Base-by-base conservation (phyloP, 2,888 invertebrate species). In the Poecilus cupreus region DNA sequence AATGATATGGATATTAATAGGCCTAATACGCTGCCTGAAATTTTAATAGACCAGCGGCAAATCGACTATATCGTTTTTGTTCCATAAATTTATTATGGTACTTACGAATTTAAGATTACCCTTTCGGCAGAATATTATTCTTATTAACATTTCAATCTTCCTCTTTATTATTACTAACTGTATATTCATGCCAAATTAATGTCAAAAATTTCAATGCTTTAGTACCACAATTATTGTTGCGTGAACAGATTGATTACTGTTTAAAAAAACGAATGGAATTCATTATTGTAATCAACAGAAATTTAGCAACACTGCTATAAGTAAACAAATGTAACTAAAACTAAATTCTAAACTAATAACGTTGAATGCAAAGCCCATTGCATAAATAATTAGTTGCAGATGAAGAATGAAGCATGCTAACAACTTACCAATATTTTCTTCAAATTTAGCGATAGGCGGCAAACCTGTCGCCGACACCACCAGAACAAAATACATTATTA, bases 371-470 rank as follows among this genome's bases (percentile, higher is more conserved):
- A 20, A 54, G 54, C 20, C 18, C 54, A 54, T 20, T 18, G 20
- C 10, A 54, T 16, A 54, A 54, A 54, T 20, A 37, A 39, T 43
- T 70, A 70, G 18, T 37, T 18, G 37, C 37, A 16, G 20, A 39
- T 70, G 70, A 70, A 39, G 70, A 70, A 39, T 8, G 8, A 70
- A 18, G 39, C 68, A 46, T 72, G 78, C 72, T 39, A 81, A 74
- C 26, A 83, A 86, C 86, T 86, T 85, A 86, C 85, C 85, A 82
- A 82, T 82, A 54, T 84, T 85, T 82, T 86, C 85, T 80, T 86
- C 86, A 84, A 86, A 84, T 83, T 86, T 85, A 84, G 85, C 84
- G 78, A 86, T 85, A 85, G 85, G 84, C 82, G 86, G 85, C 74
- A 86, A 84, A 82, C 86, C 86, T 86, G 83, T 82, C 84, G 83